Conservation (phyloP, 2,888 invertebrate species). For the Geotrupes spiniger region DNA sequence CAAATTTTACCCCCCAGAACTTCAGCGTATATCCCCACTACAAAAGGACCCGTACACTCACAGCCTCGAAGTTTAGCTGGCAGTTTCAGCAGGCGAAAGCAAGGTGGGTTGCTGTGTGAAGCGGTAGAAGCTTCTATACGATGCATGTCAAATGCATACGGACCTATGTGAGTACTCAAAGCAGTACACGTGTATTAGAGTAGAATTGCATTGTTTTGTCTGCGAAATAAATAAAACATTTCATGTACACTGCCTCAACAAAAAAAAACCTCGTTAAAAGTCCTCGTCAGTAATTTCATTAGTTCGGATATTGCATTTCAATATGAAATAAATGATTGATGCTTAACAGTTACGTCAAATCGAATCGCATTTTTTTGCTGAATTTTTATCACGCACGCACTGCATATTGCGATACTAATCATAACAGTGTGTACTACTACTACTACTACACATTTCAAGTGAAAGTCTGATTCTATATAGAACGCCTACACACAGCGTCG, state of each 20-base stretch:
- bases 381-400: no score
- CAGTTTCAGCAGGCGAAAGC: constrained; percentile 32
- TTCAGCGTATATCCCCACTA: constrained; percentile 28
- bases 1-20: constrained; percentile 20
- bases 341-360: no score
- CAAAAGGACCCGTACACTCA: constrained; percentile 25
- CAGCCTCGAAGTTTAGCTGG: constrained; percentile 29
- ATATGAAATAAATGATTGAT: no score
- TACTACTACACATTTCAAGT: neutral
- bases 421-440: neutral
- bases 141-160: constrained; percentile 30
- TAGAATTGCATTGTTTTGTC: constrained; percentile 4
- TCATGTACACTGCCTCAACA: neutral
- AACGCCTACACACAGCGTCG: constrained; percentile 30
- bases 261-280: neutral
- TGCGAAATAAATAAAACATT: no score
- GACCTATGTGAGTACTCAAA: constrained; percentile 34
- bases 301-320: no score
- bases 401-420: no score
- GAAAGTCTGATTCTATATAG: neutral
- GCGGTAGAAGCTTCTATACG: no score
- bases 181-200: constrained; percentile 12
- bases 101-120: constrained; percentile 26
- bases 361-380: no score
- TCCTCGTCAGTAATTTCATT: neutral